phyloP scores from a whole-genome alignment of 2,888 invertebrate genomes.

The Seira musarum region DNA sequence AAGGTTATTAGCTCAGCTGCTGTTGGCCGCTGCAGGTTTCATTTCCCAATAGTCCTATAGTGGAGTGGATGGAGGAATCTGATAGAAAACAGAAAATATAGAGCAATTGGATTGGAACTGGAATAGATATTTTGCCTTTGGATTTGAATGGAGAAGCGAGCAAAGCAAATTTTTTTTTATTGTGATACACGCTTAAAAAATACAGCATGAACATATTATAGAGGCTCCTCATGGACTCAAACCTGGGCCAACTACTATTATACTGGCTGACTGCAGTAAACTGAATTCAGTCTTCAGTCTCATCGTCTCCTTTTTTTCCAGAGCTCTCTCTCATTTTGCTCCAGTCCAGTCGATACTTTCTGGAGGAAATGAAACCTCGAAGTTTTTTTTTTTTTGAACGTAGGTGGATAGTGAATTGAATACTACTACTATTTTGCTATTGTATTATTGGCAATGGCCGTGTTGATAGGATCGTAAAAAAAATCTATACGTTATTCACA shows the following conservation, averaged over 20 bases:
- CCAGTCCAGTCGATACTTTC: slow-evolving; percentile 30
- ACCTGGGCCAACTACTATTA: too few species aligned
- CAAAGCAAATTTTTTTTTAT: not conserved
- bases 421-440: too few species aligned
- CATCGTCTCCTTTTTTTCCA: not conserved
- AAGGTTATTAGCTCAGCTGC: slow-evolving; percentile 32
- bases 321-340: slow-evolving; percentile 6
- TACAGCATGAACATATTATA: not conserved
- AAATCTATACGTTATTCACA: not conserved
- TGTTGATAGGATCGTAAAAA: not conserved
- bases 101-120: too few species aligned
- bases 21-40: slow-evolving; percentile 18
- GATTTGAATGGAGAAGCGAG: not conserved
- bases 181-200: not conserved
- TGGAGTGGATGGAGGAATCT: not conserved
- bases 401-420: slow-evolving; percentile 1
- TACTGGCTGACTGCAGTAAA: not conserved
- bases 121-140: not conserved
- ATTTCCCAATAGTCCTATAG: not conserved
- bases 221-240: not conserved
- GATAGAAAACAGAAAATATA: not conserved
- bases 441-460: not conserved
- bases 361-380: slow-evolving; percentile 22
- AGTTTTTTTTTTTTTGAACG: not conserved
- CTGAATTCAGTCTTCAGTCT: not conserved